Percentiles rank a stretch among this genome's conserved stretches.
Evolutionary conservation across 1,140 invertebrate species (phyloP).

Genomic region (Cydia fagiglandana): DNA sequence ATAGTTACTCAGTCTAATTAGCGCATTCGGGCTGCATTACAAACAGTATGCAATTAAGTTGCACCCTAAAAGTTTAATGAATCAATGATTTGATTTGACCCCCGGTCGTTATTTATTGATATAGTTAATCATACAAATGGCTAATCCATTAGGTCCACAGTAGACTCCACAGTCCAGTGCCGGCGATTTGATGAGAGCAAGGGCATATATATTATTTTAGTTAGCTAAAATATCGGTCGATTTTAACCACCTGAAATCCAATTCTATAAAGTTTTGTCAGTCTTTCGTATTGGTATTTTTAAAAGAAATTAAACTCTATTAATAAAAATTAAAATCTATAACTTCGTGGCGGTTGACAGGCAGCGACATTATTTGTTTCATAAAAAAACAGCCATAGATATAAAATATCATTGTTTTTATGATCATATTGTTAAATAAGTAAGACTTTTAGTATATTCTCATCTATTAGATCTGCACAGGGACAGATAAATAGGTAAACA

Average conservation of each 20-base stretch:
- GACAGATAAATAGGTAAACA: neutral
- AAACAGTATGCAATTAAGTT: constrained; percentile 46
- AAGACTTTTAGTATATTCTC: neutral
- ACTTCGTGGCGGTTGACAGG: no score
- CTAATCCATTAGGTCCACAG: constrained; percentile 71
- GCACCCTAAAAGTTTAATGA: constrained; percentile 69
- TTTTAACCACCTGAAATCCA: constrained; percentile 31
- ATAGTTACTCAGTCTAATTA: constrained; percentile 66
- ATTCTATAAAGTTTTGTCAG: neutral
- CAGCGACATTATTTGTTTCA: no score
- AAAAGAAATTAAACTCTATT: no score
- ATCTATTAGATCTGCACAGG: neutral
- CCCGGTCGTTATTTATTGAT: constrained; percentile 73
- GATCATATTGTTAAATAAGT: neutral
- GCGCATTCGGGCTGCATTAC: constrained; percentile 50
- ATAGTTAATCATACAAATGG: constrained; percentile 75
- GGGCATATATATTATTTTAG: constrained; percentile 53
- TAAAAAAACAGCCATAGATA: no score
- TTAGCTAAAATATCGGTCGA: constrained; percentile 40
- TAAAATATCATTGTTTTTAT: no score
- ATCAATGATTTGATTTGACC: constrained; percentile 67
- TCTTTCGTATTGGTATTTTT: no score
- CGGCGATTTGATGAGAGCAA: constrained; percentile 49
- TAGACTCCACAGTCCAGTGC: constrained; percentile 55
- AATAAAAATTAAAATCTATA: no score